Base-by-base conservation (phyloP, 2,888 invertebrate species). In the Capitulum mitella region DNA sequence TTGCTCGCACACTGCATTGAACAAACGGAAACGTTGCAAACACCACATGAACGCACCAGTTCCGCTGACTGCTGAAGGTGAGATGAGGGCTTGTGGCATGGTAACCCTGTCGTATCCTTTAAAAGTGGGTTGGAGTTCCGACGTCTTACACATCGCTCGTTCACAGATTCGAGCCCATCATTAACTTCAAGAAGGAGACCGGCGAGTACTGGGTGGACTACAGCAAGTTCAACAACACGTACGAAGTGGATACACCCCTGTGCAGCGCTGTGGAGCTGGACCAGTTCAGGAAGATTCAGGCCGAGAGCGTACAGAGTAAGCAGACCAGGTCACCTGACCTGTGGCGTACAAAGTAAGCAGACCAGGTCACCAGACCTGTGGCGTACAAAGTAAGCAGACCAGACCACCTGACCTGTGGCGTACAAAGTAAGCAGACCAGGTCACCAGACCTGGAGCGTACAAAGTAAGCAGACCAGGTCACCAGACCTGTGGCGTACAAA, bases 201-300 rank as follows among this genome's bases (percentile, higher is more conserved):
- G 89, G 91, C 82, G 89, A 90, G 3, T 94, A 92, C 84, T 90
- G 92, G 82, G 93, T 95, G 78, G 95, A 97, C 86, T 97, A 96
- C 86, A 93, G 92, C 22, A 89, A 92, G 78, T 97, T 97, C 86
- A 95, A 97, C 87, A 94, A 94, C 85, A 96, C 96, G 0, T 92
- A 93, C 84, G 94, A 95, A 86, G 94, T 96, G 78, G 95, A 95
- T 85, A 97, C 94, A 3, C 95, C 96, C 0, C 87, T 94, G 12
- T 95, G 95, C 85, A 94, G 95, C 80, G 93, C 96, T 16, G 91
- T 91, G 83, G 92, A 95, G 84, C 88, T 95, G 79, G 91, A 92
- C 89, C 85, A 84, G 83, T 79, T 81, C 48, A 78, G 80, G 34
- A 81, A 80, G 54, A 78, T 80, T 19, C 78, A 79, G 54, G 80